A percentile compares a stretch with the other conserved stretches of the same genome.
These are phyloP conservation scores for Nothobranchius furzeri DNA, from an alignment of 2,113 vertebrate genomes.

Conservation along the genomic window DNA sequence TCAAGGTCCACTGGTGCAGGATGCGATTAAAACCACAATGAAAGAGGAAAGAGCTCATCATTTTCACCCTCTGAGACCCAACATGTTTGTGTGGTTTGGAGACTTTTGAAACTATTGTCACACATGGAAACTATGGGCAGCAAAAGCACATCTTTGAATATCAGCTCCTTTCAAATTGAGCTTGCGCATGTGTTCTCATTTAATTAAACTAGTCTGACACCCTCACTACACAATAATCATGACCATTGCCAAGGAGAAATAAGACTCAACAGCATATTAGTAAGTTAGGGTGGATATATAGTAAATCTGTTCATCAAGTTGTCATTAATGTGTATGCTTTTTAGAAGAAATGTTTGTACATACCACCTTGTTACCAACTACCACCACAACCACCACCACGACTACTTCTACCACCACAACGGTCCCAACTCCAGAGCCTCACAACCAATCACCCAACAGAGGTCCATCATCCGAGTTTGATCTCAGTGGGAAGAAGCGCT, in stretches of 20 bases:
- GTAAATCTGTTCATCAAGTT: conserved; percentile 18
- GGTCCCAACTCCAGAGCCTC: conserved; percentile 39
- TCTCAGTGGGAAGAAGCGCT: conserved; percentile 88
- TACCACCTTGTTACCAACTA: conserved; percentile 75
- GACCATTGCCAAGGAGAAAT: conserved; percentile 32
- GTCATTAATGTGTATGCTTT: conserved; percentile 48
- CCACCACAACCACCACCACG: conserved; percentile 38
- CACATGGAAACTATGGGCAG: conserved; percentile 48
- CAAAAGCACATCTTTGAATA: conserved; percentile 30
- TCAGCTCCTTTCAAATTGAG: conserved; percentile 34
- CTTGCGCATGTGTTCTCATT: conserved; percentile 45
- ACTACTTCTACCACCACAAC: conserved; percentile 34
- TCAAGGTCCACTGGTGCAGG: conserved; percentile 34
- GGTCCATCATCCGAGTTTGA: conserved; percentile 87
- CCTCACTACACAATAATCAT: conserved; percentile 17
- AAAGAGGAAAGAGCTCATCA: conserved; percentile 51
- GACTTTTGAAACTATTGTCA: conserved; percentile 29
- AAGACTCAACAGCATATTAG: conserved; percentile 15
- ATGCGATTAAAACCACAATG: conserved; percentile 22
- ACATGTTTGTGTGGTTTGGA: conserved; percentile 39
- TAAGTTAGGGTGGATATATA: conserved; percentile 14
- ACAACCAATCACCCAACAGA: conserved; percentile 71
- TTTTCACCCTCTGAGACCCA: conserved; percentile 34
- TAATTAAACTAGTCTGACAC: conserved; percentile 34
- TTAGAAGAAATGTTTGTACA: conserved; percentile 73